A percentile compares a stretch with the other conserved stretches of the same genome.
phyloP scores from a whole-genome alignment of 1,140 invertebrate genomes.

The Phenacoccus solenopsis region DNA sequence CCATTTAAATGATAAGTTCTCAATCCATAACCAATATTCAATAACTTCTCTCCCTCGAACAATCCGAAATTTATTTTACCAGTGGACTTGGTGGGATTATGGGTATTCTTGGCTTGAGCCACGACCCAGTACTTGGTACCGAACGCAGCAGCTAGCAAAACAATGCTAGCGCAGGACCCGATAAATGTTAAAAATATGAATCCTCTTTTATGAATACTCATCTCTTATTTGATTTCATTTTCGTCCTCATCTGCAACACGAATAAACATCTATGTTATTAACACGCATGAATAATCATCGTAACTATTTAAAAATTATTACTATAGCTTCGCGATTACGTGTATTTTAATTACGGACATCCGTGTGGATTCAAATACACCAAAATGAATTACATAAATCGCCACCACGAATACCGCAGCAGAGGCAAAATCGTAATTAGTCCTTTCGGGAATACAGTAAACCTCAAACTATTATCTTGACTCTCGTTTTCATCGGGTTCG shows the following conservation, averaged over 20 bases:
- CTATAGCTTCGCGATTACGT: too few relatives aligned
- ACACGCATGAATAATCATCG: too few relatives aligned
- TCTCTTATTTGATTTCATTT: conserved; percentile 15
- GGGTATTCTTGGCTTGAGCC: conserved; percentile 50
- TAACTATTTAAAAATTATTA: too few relatives aligned
- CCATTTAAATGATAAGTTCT: conserved; percentile 57
- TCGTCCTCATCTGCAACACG: background rate
- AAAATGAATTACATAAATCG: too few relatives aligned
- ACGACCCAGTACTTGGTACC: conserved; percentile 81
- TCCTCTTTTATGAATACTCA: conserved; percentile 51
- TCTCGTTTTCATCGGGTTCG: too few relatives aligned
- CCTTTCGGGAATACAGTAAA: too few relatives aligned
- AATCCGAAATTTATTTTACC: conserved; percentile 70
- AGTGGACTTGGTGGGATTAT: conserved; percentile 52
- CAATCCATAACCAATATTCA: conserved; percentile 71
- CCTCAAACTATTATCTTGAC: too few relatives aligned
- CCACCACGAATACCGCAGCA: too few relatives aligned
- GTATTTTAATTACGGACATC: too few relatives aligned
- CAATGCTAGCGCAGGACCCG: conserved; percentile 66
- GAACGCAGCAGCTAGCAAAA: conserved; percentile 64
- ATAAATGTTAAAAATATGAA: conserved; percentile 83
- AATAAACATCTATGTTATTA: too few relatives aligned
- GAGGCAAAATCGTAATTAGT: too few relatives aligned
- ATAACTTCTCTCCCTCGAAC: conserved; percentile 66
- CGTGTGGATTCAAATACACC: too few relatives aligned